Conservation (phyloP, 2,888 invertebrate genomes). For the Siphonodentalium dalli region DNA sequence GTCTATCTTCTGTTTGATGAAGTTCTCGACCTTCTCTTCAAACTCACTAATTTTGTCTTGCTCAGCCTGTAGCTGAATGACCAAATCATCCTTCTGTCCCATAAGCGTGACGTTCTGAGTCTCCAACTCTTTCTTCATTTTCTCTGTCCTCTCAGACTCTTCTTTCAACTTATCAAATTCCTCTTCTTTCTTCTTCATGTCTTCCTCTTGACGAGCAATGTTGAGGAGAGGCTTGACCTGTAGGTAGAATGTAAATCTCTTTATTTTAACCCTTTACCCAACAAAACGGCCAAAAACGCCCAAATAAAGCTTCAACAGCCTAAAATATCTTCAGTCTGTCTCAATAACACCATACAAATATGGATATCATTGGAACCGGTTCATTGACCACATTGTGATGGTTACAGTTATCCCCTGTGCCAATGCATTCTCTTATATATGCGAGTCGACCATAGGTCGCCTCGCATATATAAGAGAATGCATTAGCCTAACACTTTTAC, state of each 20-base stretch:
- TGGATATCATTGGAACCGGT: no score
- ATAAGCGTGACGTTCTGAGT: constrained; percentile 89
- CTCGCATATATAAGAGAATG: no score
- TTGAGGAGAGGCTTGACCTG: constrained; percentile 84
- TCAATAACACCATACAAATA: no score
- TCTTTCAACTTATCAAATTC: constrained; percentile 94
- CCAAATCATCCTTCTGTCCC: constrained; percentile 91
- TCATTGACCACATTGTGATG: no score
- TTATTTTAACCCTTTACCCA: no score
- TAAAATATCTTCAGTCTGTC: no score
- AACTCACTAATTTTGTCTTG: constrained; percentile 87
- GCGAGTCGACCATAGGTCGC: no score
- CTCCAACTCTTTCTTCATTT: constrained; percentile 96
- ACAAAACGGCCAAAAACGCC: no score
- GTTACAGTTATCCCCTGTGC: no score
- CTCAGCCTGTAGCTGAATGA: constrained; percentile 89
- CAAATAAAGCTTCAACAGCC: no score
- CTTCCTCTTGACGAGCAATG: constrained; percentile 98
- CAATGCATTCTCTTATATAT: no score
- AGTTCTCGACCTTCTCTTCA: constrained; percentile 92
- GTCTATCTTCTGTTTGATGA: constrained; percentile 94
- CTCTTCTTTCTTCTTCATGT: constrained; percentile 95
- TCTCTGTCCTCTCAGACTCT: constrained; percentile 92
- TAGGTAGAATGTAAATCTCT: neutral
- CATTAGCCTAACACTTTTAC: no score